Base-by-base conservation (phyloP, 2,797 vertebrate species). In the Lates japonicus region DNA sequence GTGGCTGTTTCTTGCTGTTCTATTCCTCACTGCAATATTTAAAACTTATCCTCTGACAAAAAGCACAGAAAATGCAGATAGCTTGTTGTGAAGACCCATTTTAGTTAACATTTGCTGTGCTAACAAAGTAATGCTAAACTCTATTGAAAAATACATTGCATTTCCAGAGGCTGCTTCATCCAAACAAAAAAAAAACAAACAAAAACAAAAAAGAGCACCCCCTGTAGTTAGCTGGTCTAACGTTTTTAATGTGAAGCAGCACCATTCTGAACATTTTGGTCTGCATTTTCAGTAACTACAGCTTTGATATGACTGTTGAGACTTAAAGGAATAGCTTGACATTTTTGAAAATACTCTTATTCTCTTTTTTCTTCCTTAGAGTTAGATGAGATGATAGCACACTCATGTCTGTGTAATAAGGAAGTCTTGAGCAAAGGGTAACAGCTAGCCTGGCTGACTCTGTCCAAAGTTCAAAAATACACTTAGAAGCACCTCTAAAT, bases 21-120 rank as follows among this genome's bases (percentile, higher is more conserved):
- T 29, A 5, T 29, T 78, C 19, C 51, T 66, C 37, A 17, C 29
- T 76, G 55, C 57, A 67, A 41, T 51, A 62, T 83, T 62, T 80
- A 64, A 52, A 74, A 72, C 0, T 1, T 25, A 31, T 25, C 22
- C 0, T 2, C 20, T 2, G 3, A 54, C 2, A 35, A 52, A 65
- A 57, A 49, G 35, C 16, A 0, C 48, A 46, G 41, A n/a, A 62
- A 76, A 52, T n/a, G 2, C 3, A 7, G 2, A 69, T n/a, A 20
- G 19, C 6, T 29, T 65, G 33, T 49, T n/a, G 16, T 55, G 59
- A 33, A 48, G 13, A 68, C 37, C 25, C 19, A 35, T 33, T 63
- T 62, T 14, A 62, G 60, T 61, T 33, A 10, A 49, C 20, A 20
- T 51, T 11, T 60, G 29, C 46, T 37, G 41, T 17, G 16, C 14